These are phyloP conservation scores for Potamilus streckersoni DNA, from an alignment of 1,140 invertebrate species.

Conservation along the genomic window DNA sequence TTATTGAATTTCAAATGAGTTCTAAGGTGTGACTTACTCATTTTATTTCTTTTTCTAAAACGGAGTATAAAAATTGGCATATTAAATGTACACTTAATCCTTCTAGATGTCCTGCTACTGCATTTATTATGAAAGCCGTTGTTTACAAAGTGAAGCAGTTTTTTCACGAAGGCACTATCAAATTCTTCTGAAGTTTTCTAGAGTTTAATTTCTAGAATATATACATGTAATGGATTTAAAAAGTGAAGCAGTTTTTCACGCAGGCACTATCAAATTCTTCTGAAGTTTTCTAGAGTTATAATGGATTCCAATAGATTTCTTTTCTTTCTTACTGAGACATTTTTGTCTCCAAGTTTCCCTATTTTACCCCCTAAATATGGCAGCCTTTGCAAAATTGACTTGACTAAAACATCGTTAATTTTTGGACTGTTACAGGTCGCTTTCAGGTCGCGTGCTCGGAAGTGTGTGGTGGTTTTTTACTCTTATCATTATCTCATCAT, in stretches of 20 bases:
- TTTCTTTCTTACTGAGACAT: background rate
- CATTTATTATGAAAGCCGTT: too few relatives aligned
- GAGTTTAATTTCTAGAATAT: background rate
- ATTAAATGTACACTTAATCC: too few relatives aligned
- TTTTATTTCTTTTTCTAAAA: too few relatives aligned
- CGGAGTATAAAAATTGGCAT: too few relatives aligned
- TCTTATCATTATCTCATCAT: slow-evolving; percentile 97
- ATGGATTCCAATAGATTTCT: background rate
- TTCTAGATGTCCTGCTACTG: too few relatives aligned
- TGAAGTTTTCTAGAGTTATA: background rate
- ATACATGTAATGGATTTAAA: too few relatives aligned
- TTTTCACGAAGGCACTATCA: too few relatives aligned
- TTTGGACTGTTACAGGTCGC: slow-evolving; percentile 83
- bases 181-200: background rate
- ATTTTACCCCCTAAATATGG: background rate
- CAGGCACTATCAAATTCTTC: too few relatives aligned
- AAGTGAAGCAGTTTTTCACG: too few relatives aligned
- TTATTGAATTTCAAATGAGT: too few relatives aligned
- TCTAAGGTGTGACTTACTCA: too few relatives aligned
- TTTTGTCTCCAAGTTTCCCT: background rate
- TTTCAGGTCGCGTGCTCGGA: slow-evolving; percentile 80
- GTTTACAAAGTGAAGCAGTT: too few relatives aligned
- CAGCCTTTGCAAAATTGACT: background rate
- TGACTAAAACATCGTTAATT: slow-evolving; percentile 54
- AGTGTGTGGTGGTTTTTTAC: slow-evolving; percentile 90